Conservation (phyloP, 2,113 vertebrate genomes). For the Podarcis muralis region DNA sequence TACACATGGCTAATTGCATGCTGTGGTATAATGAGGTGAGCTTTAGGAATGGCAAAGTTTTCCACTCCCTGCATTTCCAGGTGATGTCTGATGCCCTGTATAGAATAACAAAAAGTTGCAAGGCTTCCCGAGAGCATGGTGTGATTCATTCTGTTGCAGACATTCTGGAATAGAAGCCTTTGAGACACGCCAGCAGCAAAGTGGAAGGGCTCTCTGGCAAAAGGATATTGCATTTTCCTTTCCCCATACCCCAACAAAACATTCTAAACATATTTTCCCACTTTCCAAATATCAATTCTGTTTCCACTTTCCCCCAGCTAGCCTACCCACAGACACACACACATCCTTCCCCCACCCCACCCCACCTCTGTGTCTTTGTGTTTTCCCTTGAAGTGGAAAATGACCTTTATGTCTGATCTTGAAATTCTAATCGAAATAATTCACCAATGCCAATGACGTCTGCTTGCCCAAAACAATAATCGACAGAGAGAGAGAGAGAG, state of each 20-base stretch:
- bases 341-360: neutral
- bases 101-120: constrained; percentile 36
- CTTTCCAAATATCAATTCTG: constrained; percentile 76
- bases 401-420: constrained; percentile 67
- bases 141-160: constrained; percentile 59
- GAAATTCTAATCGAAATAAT: constrained; percentile 71
- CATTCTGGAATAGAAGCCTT: constrained; percentile 58
- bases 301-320: constrained; percentile 59
- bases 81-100: constrained; percentile 51
- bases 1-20: neutral
- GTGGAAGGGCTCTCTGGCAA: constrained; percentile 51
- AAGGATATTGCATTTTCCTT: constrained; percentile 13
- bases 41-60: neutral
- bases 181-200: constrained; percentile 51
- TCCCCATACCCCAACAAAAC: constrained; percentile 39
- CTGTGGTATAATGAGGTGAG: neutral
- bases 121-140: constrained; percentile 17
- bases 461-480: constrained; percentile 76
- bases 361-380: neutral
- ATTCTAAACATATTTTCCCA: constrained; percentile 75
- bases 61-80: constrained; percentile 34
- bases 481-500: constrained; percentile 32
- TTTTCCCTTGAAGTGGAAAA: constrained; percentile 71
- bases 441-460: constrained; percentile 51
- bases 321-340: neutral